A percentile compares a stretch with the other conserved stretches of the same genome.
Conservation (phyloP, 2,888 invertebrate genomes). For the Julus scanicus region DNA sequence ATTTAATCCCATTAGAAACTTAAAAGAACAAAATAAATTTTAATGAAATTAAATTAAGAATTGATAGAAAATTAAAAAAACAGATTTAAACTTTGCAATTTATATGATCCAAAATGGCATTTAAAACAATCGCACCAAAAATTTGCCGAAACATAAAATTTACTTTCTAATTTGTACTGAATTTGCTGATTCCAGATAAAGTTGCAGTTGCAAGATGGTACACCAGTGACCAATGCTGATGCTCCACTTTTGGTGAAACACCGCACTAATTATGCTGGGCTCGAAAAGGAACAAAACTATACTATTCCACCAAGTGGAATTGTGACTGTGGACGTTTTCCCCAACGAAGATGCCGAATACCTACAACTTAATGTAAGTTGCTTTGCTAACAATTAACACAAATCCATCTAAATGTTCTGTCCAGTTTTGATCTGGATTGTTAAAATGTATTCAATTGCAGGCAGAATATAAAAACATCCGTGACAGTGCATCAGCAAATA, state of each 20-base stretch:
- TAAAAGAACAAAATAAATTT: too few relatives aligned
- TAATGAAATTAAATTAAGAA: too few relatives aligned
- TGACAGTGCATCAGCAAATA: slow-evolving; percentile 56
- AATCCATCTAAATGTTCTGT: too few relatives aligned
- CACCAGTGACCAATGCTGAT: slow-evolving; percentile 59
- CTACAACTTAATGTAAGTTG: slow-evolving; percentile 54
- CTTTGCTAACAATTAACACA: too few relatives aligned
- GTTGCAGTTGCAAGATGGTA: slow-evolving; percentile 60
- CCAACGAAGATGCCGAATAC: slow-evolving; percentile 56
- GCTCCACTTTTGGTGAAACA: slow-evolving; percentile 59
- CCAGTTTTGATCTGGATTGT: background rate
- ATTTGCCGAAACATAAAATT: too few relatives aligned
- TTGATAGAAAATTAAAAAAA: too few relatives aligned
- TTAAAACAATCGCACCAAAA: too few relatives aligned
- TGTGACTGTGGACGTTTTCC: slow-evolving; percentile 59
- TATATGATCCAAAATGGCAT: too few relatives aligned
- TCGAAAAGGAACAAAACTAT: slow-evolving; percentile 57
- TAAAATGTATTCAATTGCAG: slow-evolving; percentile 57
- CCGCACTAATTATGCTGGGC: slow-evolving; percentile 58
- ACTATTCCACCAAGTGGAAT: slow-evolving; percentile 59
- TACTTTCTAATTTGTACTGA: background rate
- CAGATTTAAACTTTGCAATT: too few relatives aligned
- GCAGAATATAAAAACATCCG: slow-evolving; percentile 55
- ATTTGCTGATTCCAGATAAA: slow-evolving; percentile 57
- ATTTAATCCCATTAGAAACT: too few relatives aligned